Conservation (phyloP, 2,888 invertebrate genomes). For the Subacronicta megacephala region DNA sequence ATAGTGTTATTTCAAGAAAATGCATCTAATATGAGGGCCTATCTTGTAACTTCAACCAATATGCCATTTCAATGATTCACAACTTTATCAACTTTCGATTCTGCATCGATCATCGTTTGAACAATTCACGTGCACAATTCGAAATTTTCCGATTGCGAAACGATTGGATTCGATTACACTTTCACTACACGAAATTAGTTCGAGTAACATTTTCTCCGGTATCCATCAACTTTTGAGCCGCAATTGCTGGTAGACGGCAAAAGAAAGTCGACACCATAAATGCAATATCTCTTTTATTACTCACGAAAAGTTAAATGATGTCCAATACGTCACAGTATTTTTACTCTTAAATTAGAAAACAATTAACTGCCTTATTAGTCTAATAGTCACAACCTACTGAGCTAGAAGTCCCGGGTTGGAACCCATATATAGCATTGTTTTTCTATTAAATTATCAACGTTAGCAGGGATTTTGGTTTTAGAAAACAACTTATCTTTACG, state of each 20-base stretch:
- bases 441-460: too few species aligned
- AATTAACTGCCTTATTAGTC: too few species aligned
- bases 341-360: too few species aligned
- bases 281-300: constrained; percentile 29
- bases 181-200: constrained; percentile 52
- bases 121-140: constrained; percentile 46
- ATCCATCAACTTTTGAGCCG: constrained; percentile 37
- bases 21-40: constrained; percentile 19
- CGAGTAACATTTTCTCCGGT: constrained; percentile 43
- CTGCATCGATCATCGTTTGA: constrained; percentile 34
- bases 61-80: constrained; percentile 24
- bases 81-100: constrained; percentile 43
- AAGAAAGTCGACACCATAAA: constrained; percentile 43
- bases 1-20: too few species aligned
- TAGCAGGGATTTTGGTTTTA: too few species aligned
- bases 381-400: too few species aligned
- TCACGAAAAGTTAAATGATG: constrained; percentile 23
- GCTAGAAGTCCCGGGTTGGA: too few species aligned
- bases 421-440: too few species aligned
- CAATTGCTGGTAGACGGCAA: constrained; percentile 29
- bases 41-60: constrained; percentile 30
- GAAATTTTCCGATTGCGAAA: constrained; percentile 49
- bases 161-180: constrained; percentile 51
- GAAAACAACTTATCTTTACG: too few species aligned
- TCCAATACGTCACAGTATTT: background rate